phyloP scores from a whole-genome alignment of 2,113 vertebrate genomes.

The Mobula birostris region DNA sequence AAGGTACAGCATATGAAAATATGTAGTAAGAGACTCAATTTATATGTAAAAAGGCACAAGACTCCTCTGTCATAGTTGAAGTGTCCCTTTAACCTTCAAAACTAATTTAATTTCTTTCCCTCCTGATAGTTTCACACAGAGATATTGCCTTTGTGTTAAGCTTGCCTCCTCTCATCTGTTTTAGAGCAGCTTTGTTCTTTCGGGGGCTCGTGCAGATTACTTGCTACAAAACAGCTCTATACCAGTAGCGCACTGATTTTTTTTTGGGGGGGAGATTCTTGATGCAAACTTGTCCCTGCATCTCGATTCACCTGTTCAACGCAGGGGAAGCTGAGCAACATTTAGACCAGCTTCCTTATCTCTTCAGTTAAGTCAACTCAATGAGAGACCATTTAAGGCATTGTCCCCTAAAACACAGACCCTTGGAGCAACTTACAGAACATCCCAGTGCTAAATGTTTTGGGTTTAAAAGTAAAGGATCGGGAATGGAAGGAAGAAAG shows the following conservation, averaged over 20 bases:
- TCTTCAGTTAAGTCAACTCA: not conserved
- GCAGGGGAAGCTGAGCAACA: not conserved
- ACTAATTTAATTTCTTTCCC: not conserved
- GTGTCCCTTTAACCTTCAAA: conserved; percentile 5
- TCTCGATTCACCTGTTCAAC: too few relatives aligned
- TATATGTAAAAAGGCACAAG: not conserved
- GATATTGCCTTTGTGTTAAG: not conserved
- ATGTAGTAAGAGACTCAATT: not conserved
- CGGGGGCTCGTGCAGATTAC: not conserved
- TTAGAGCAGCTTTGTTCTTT: not conserved
- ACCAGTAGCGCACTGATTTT: not conserved
- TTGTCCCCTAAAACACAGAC: not conserved
- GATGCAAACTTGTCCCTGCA: not conserved
- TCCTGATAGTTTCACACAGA: not conserved
- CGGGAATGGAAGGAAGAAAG: not conserved
- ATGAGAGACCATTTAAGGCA: not conserved
- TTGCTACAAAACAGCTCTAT: not conserved
- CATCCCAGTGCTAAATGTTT: not conserved
- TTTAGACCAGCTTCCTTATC: not conserved
- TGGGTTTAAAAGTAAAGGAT: not conserved
- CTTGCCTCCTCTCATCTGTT: not conserved
- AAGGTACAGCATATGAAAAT: not conserved
- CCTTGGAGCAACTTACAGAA: not conserved
- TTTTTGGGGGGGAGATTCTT: not conserved
- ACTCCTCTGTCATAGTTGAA: not conserved